Percentiles rank a stretch among this genome's conserved stretches.
These are phyloP conservation scores for Dinomys branickii DNA, from an alignment of 2,113 vertebrate genomes.

Conservation along the genomic window DNA sequence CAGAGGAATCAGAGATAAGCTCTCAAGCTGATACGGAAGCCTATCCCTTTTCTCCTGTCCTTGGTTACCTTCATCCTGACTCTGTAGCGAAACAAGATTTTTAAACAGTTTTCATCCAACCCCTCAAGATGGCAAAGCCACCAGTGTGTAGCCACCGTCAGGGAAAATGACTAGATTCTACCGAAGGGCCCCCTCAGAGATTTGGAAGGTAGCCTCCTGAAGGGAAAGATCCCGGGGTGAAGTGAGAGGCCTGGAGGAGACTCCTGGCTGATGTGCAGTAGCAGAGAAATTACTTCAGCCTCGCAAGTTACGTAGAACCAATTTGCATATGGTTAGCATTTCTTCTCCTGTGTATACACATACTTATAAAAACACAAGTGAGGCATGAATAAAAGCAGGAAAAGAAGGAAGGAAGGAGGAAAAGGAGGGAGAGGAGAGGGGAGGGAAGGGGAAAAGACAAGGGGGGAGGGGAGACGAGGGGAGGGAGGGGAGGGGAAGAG, in stretches of 20 bases:
- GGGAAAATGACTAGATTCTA: neutral
- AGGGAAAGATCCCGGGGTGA: neutral
- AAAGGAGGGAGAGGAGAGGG: no score
- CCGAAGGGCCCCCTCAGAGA: no score
- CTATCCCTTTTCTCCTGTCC: neutral
- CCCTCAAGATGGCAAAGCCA: neutral
- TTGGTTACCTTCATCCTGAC: neutral
- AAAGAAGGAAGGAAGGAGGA: no score
- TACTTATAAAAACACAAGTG: neutral
- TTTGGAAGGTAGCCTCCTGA: neutral
- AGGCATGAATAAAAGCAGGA: neutral
- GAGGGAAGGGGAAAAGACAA: no score
- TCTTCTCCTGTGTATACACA: neutral
- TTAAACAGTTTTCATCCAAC: neutral
- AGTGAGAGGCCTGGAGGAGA: neutral
- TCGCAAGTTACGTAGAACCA: neutral
- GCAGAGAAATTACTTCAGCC: no score
- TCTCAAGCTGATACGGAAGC: neutral
- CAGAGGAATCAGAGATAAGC: neutral
- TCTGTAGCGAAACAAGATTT: neutral
- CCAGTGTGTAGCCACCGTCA: neutral
- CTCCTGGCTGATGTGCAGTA: no score
- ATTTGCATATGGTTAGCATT: neutral
- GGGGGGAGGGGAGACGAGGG: no score
- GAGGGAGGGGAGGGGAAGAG: no score